Percentiles rank a stretch among this genome's conserved stretches.
These are phyloP conservation scores for Drosophila kambysellisi DNA, from an alignment of 2,888 invertebrate species.

Conservation along the genomic window DNA sequence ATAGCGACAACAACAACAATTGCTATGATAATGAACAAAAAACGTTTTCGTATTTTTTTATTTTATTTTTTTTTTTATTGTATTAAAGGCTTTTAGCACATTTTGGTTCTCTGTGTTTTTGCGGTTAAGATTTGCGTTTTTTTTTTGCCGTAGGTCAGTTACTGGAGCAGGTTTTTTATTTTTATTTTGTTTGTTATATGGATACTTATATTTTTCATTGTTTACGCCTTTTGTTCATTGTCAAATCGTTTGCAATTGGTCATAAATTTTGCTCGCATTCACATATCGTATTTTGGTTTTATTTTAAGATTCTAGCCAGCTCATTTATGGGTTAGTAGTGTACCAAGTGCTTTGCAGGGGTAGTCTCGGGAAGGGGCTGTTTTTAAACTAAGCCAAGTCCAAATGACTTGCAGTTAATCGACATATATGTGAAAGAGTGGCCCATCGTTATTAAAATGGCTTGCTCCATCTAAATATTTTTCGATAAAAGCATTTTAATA, in stretches of 20 bases:
- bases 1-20: conserved; percentile 45
- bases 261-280: conserved; percentile 44
- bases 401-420: conserved; percentile 38
- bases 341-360: conserved; percentile 2
- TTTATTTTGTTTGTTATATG: conserved; percentile 14
- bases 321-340: conserved; percentile 44
- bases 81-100: conserved; percentile 47
- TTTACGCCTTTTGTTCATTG: conserved; percentile 44
- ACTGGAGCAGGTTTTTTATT: conserved; percentile 62
- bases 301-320: conserved; percentile 12
- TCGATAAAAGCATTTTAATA: background rate
- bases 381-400: background rate
- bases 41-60: conserved; percentile 35
- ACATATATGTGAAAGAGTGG: background rate
- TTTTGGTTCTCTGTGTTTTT: conserved; percentile 33
- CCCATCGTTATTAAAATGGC: background rate
- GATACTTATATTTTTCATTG: conserved; percentile 28
- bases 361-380: too few species aligned
- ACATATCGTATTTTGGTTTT: conserved; percentile 13
- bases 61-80: conserved; percentile 27
- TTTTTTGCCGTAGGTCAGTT: conserved; percentile 69
- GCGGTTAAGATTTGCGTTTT: conserved; percentile 70
- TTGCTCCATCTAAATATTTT: background rate
- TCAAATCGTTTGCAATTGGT: conserved; percentile 69
- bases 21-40: conserved; percentile 72